A percentile compares a stretch with the other conserved stretches of the same genome.
Conservation (phyloP, 2,113 vertebrate species). For the Grantiella picta region DNA sequence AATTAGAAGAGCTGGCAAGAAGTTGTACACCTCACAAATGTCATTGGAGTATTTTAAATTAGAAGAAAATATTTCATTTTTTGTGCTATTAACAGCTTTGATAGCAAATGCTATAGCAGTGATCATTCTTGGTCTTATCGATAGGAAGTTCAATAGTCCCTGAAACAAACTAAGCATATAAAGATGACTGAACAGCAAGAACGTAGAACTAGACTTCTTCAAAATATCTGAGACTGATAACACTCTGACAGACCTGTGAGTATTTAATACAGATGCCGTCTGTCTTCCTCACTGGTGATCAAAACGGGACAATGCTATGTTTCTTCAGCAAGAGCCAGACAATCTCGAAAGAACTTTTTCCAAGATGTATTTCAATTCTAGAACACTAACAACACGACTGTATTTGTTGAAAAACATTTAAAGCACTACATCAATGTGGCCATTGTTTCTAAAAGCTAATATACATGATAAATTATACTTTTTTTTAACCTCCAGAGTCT, state of each 20-base stretch:
- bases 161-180: background rate
- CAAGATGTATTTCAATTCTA: background rate
- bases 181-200: background rate
- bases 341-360: background rate
- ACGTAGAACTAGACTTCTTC: background rate
- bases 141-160: background rate
- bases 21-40: conserved; percentile 63
- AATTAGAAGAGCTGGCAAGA: conserved; percentile 66
- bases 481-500: background rate
- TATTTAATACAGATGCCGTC: background rate
- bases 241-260: background rate
- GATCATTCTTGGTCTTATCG: conserved; percentile 8
- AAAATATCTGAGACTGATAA: background rate
- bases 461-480: background rate
- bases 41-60: conserved; percentile 67
- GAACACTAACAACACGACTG: background rate
- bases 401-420: background rate
- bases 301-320: background rate
- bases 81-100: conserved; percentile 7
- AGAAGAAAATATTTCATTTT: conserved; percentile 49
- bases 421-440: background rate
- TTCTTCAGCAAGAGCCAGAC: background rate
- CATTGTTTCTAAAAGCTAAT: background rate
- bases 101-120: background rate
- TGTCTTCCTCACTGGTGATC: background rate